Evolutionary conservation across 2,888 invertebrate species (phyloP), one percentile per base, ranked within the genome.

Genomic region (Conus canariensis): DNA sequence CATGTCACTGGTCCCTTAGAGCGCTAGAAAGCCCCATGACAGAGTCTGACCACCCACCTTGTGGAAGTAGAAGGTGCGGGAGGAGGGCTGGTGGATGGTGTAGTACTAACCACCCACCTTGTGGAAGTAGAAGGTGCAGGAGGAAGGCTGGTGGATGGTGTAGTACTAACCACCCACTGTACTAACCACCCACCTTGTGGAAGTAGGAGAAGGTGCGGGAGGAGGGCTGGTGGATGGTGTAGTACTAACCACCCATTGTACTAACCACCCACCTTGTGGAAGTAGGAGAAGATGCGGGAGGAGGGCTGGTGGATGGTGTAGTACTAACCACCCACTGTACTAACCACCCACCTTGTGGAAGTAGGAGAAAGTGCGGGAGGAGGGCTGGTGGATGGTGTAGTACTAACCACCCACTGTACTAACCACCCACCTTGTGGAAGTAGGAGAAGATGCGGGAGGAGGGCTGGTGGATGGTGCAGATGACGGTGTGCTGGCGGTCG

Each of bases 381-480:
- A 97, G 0, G 99, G 99, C 96, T 99, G 99, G 97, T 99, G 99
- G 92, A 99, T 98, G 0, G 99, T 12, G 60, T 16, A 64, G 16
- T 16, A 64, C 10, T 16, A 64, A 70, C 22, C 45, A 64, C 10
- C 10, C 10, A 64, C 16, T 64, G 12, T 16, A 64, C 60, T 14
- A 14, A 14, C 16, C 60, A 45, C 45, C 45, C 10, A 88, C 87
- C 95, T 96, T 98, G 96, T 99, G 98, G 95, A 99, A 99, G 97
- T 99, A 97, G 45, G 98, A 97, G 95, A 98, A 99, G 58, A 7
- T 14, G 12, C 60, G 4, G 4, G 97, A 97, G 0, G 98, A 97
- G 0, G 99, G 99, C 96, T 99, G 99, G 97, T 99, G 99, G 92
- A 99, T 98, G 0, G 99, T 99, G 94, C 98, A 98, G 60, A 99